Base-by-base conservation (phyloP, 2,888 invertebrate species). In the Cloeon dipterum region DNA sequence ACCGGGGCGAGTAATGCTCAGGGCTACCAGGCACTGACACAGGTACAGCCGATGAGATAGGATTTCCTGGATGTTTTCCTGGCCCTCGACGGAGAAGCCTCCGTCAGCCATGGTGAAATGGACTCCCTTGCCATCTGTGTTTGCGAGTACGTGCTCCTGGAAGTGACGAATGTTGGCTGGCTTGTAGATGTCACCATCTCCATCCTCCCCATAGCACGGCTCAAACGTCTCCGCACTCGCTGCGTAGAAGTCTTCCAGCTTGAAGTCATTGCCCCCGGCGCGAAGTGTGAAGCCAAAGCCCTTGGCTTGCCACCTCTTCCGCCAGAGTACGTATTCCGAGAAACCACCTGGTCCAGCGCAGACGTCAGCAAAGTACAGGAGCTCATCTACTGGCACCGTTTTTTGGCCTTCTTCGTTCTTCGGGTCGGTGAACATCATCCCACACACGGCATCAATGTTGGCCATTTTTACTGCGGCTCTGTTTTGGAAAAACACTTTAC, bases 101-200 rank as follows among this genome's bases (percentile, higher is more conserved):
- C 96, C 96, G 62, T 98, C 96, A 23, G 89, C 83, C 91, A 94
- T 94, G 57, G 91, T 77, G 53, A 96, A 83, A 63, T 96, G 89
- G 2, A 94, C 86, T 4, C 94, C 94, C 42, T 61, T 55, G 14
- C 66, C 64, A 17, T 72, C 69, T 2, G 85, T 85, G 46, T 73
- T 69, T 43, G 68, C 62, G 45, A 75, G 57, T 20, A 94, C 77
- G 54, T 77, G 74, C 2, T 73, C 59, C 37, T 68, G 68, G 42
- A 94, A 72, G 13, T 75, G 76, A 7, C 57, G 54, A 39, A 93
- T 75, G 58, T 98, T 96, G n/a, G 66, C 67, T 1, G 83, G 77
- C 46, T 74, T 70, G 54, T 73, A 91, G 26, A 96, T 70, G 57
- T 98, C 73, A 0, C 96, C 96, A 56, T 93, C 78, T 0, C 69